These are phyloP conservation scores for Scatophagus argus DNA, from an alignment of 2,113 vertebrate species.

Conservation along the genomic window DNA sequence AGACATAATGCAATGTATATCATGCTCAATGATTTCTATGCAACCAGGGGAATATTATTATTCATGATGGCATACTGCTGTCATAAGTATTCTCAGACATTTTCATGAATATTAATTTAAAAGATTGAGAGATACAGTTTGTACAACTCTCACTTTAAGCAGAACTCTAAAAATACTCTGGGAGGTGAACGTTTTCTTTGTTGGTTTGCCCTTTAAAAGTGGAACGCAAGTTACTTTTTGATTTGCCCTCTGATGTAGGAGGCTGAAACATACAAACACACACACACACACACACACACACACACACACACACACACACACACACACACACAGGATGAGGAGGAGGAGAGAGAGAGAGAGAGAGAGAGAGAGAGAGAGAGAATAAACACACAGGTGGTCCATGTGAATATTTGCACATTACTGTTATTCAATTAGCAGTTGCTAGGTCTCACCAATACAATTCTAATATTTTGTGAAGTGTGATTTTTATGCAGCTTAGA, in stretches of 20 bases:
- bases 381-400: conserved; percentile 29
- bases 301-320: conserved; percentile 30
- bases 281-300: conserved; percentile 37
- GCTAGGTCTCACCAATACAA: conserved; percentile 25
- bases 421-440: conserved; percentile 61
- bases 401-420: conserved; percentile 47
- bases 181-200: conserved; percentile 47
- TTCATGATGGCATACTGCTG: conserved; percentile 56
- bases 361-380: not conserved
- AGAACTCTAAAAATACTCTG: conserved; percentile 43
- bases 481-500: conserved; percentile 38
- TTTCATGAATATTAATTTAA: conserved; percentile 65
- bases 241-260: conserved; percentile 47
- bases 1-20: conserved; percentile 36
- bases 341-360: conserved; percentile 35
- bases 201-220: conserved; percentile 68
- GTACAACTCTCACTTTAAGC: conserved; percentile 33
- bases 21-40: conserved; percentile 40
- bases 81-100: conserved; percentile 43
- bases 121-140: conserved; percentile 48
- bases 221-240: conserved; percentile 56
- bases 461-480: conserved; percentile 31
- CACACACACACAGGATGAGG: not conserved
- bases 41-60: conserved; percentile 52
- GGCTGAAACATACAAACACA: conserved; percentile 7